A percentile compares a stretch with the other conserved stretches of the same genome.
These are phyloP conservation scores for Setophaga petechia DNA, from an alignment of 2,113 vertebrate genomes.

Conservation along the genomic window DNA sequence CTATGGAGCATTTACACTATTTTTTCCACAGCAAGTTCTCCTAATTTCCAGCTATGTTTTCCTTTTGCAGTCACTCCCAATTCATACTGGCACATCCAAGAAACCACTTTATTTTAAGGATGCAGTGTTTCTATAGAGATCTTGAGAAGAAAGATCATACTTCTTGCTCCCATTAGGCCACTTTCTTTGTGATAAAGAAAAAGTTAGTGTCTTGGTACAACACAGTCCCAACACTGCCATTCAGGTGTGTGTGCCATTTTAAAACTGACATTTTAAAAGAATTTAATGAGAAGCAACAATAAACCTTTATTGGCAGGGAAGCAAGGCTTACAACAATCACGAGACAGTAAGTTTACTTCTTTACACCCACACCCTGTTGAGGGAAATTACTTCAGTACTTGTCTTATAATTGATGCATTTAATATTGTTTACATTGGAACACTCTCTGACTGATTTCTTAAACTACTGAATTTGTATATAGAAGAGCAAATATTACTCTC, in stretches of 20 bases:
- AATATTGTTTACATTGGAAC: constrained; percentile 62
- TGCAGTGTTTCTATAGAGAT: background rate
- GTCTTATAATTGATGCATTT: constrained; percentile 67
- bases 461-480: constrained; percentile 1
- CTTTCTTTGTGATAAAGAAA: constrained; percentile 45
- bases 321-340: constrained; percentile 43
- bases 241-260: constrained; percentile 51
- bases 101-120: background rate
- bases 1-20: background rate
- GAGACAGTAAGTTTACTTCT: constrained; percentile 58
- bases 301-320: constrained; percentile 61
- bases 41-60: background rate
- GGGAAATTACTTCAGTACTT: constrained; percentile 54
- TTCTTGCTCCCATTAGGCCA: background rate
- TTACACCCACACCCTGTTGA: constrained; percentile 51
- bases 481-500: background rate
- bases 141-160: background rate
- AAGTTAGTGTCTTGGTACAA: constrained; percentile 2
- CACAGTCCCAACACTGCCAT: background rate
- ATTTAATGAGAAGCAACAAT: constrained; percentile 67
- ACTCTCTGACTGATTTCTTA: constrained; percentile 47
- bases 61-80: background rate
- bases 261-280: constrained; percentile 55
- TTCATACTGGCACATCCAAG: background rate
- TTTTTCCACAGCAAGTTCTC: background rate